phyloP scores from a whole-genome alignment of 2,797 vertebrate species.

The Percopsis omiscomaycus region DNA sequence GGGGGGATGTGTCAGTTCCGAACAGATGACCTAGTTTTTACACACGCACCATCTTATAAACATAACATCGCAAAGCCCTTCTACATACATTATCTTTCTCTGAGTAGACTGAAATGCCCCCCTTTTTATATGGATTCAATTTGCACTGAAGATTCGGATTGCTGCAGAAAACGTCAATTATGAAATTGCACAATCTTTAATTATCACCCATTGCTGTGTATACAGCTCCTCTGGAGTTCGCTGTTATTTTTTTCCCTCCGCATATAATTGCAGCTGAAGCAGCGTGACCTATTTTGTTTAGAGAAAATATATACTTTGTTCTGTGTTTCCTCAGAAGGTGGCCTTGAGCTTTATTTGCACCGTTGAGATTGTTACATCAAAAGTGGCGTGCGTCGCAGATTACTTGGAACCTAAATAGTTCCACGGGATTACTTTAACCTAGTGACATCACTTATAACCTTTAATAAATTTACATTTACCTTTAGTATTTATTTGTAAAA shows the following conservation, averaged over 20 bases:
- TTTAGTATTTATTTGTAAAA: background rate
- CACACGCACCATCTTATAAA: conserved; percentile 63
- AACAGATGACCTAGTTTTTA: conserved; percentile 82
- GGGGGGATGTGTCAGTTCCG: conserved; percentile 78
- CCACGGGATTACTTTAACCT: conserved; percentile 53
- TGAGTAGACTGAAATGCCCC: conserved; percentile 35
- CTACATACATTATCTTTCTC: conserved; percentile 62
- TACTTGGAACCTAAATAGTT: conserved; percentile 59
- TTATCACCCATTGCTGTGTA: conserved; percentile 63
- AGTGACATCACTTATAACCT: background rate
- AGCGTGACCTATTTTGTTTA: conserved; percentile 81
- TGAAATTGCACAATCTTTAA: conserved; percentile 75
- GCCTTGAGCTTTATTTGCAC: conserved; percentile 74
- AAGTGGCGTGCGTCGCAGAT: conserved; percentile 50
- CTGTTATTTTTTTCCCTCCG: conserved; percentile 61
- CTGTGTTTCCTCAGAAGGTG: conserved; percentile 69
- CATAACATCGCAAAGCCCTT: conserved; percentile 61
- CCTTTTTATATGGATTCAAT: conserved; percentile 48
- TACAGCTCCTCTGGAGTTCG: conserved; percentile 62
- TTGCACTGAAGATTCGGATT: conserved; percentile 50
- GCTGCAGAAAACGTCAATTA: conserved; percentile 68
- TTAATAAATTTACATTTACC: too few species aligned
- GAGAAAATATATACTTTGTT: conserved; percentile 70
- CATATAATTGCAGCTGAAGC: conserved; percentile 81
- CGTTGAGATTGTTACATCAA: conserved; percentile 42